Evolutionary conservation across 2,888 invertebrate species (phyloP), one percentile per base, ranked within the genome.

Genomic region (Drosophila sordidula): DNA sequence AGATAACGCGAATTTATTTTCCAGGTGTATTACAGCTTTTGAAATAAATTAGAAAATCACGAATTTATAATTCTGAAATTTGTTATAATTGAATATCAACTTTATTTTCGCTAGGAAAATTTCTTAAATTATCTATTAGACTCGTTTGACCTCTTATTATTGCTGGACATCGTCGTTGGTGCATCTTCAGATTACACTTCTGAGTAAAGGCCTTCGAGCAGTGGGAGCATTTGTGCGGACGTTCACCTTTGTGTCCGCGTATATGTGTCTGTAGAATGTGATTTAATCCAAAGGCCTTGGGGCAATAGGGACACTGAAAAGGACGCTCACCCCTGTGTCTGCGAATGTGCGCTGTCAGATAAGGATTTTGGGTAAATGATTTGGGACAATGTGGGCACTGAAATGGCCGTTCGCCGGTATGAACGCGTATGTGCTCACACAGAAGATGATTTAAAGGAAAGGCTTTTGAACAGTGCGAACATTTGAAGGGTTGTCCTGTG

Each of bases 261-360:
- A 62, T 55, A 34, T 62, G 55, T n/a, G 61, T 55, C n/a, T 62
- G 61, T 8, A 55, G 61, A 18, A 62, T 55, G 41, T 55, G 61
- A 45, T 56, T 63, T 25, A 57, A 29, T 6, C 63, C 44, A 45
- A 63, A 56, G 11, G 49, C 49, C 18, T 55, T 62, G n/a, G 61
- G 41, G 4, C 61, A 62, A 26, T 18, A 41, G 6, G 62, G 62
- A 44, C 62, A 63, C 9, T 62, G 41, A 44, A 49, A 55, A 0
- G 55, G 47, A 16, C 56, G 47, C 11, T 62, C 62, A 5, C 55
- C 55, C 0, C 18, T 8, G 12, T 62, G 62, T 22, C 47, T 41
- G 32, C 62, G 47, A 36, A 55, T 34, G 16, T 62, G 62, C 3
- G 55, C 54, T 4, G 54, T 34, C 3, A 61, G 61, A 16, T 51